Evolutionary conservation across 2,888 invertebrate species (phyloP), one percentile per base, ranked within the genome.

Genomic region (Drepana falcataria): DNA sequence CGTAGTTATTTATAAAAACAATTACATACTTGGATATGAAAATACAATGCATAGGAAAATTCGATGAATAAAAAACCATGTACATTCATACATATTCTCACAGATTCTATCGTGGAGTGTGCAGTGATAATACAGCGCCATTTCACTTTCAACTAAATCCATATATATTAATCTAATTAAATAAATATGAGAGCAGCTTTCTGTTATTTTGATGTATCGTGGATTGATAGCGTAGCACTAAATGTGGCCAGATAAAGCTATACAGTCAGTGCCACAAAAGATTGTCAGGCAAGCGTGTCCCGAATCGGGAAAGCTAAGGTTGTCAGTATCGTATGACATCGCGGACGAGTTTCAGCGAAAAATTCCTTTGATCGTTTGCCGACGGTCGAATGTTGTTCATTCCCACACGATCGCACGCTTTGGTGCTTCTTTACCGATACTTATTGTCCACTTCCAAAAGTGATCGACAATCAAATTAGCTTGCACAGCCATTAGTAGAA

Each of bases 331-430:
- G 68, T 63, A 81, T 87, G 83, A 75, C 84, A 77, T 69, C 73
- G 75, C 72, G 61, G 63, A 65, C 68, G 65, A 64, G 69, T 73
- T 89, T 86, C 89, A 84, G 78, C 79, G 87, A 86, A 87, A 77
- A 69, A 75, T 75, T 75, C 71, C 72, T 87, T 90, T 89, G 87
- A 87, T 69, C 67, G 68, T 63, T 67, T 60, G 81, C 89, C 89
- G 89, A 71, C 87, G 75, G 76, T 58, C 66, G 63, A 71, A 66
- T 87, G 89, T 89, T 88, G 79, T 73, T 78, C 86, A 90, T 90
- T 87, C 87, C 76, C 83, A 85, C 90, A 90, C 90, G 90, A 79
- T 60, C 59, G 59, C 72, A 72, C 74, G 66, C 66, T 69, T 68
- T 65, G 70, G 67, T 62, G 66, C 64, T 66, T 60, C 66, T 60